These are phyloP conservation scores for Podilymbus podiceps DNA, from an alignment of 2,113 vertebrate genomes.

Conservation along the genomic window DNA sequence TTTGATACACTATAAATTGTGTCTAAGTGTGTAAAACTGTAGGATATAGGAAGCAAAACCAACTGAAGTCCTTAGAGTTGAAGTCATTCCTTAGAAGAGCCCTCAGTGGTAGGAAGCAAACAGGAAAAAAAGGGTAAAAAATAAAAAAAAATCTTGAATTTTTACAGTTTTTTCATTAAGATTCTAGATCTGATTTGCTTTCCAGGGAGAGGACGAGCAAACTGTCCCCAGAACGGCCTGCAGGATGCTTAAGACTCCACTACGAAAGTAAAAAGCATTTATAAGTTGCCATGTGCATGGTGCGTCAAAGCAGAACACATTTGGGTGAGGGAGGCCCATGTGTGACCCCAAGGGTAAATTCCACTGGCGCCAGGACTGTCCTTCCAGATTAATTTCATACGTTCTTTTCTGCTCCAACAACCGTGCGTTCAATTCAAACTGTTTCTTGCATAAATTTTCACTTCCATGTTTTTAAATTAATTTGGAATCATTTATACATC, in stretches of 20 bases:
- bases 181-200: background rate
- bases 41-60: background rate
- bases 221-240: background rate
- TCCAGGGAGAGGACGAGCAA: background rate
- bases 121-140: background rate
- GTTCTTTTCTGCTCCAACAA: background rate
- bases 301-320: rapidly evolving
- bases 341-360: background rate
- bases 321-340: background rate
- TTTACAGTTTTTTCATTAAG: background rate
- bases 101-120: background rate
- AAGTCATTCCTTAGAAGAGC: background rate
- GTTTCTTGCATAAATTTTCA: background rate
- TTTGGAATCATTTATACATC: background rate
- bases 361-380: background rate
- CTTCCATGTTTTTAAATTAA: background rate
- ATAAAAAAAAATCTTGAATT: background rate
- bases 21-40: background rate
- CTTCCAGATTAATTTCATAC: background rate
- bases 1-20: background rate
- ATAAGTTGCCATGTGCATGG: rapidly evolving
- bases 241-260: background rate
- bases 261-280: too few relatives aligned
- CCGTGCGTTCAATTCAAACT: background rate
- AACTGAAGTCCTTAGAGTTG: background rate